These are phyloP conservation scores for Hylaeus anthracinus DNA, from an alignment of 1,140 invertebrate genomes.

Conservation along the genomic window DNA sequence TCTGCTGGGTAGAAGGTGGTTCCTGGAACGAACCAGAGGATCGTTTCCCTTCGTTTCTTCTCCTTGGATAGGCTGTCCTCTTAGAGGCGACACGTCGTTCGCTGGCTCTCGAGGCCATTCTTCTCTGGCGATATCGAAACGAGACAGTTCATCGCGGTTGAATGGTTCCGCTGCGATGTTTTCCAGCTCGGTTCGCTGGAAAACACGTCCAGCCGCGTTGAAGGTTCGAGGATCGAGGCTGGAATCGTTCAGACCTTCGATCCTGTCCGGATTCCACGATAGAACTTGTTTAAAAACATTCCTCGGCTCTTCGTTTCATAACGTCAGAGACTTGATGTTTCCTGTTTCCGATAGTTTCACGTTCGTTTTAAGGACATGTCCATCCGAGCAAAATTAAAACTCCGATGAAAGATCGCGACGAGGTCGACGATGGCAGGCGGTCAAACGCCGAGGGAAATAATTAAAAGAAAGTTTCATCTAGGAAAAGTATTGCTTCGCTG, in stretches of 20 bases:
- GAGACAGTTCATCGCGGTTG: constrained; percentile 3
- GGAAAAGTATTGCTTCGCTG: not conserved
- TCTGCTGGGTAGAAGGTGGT: not conserved
- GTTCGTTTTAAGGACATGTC: not conserved
- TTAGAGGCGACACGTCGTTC: not conserved
- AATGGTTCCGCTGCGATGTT: not conserved
- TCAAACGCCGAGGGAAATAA: constrained; percentile 26
- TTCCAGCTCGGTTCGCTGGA: constrained; percentile 11
- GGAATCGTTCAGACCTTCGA: not conserved
- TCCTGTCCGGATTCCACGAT: no score
- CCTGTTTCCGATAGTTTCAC: not conserved
- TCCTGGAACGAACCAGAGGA: not conserved
- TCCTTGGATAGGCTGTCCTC: no score
- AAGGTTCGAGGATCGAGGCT: no score
- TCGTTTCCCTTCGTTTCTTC: not conserved
- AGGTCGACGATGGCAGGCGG: not conserved
- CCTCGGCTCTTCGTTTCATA: not conserved
- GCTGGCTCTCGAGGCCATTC: not conserved
- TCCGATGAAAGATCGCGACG: not conserved
- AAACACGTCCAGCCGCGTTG: not conserved
- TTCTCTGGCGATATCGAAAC: not conserved
- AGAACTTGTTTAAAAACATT: not conserved
- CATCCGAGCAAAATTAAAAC: constrained; percentile 10
- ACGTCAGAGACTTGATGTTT: not conserved
- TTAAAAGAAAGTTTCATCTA: constrained; percentile 39